These are phyloP conservation scores for Condylostylus longicornis DNA, from an alignment of 1,140 invertebrate species.

Conservation along the genomic window DNA sequence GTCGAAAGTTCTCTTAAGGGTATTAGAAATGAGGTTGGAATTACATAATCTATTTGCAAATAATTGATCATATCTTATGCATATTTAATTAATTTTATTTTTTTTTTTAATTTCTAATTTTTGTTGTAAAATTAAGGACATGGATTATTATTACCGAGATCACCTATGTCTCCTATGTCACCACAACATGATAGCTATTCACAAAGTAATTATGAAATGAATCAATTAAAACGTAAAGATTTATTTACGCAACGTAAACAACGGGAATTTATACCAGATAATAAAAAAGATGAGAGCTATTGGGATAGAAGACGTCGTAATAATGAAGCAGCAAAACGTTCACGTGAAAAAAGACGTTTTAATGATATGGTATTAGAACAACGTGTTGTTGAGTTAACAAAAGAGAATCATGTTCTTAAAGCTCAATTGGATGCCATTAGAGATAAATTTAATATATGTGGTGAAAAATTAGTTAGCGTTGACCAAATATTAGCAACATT, in stretches of 20 bases:
- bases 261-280: conserved; percentile 90
- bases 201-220: no score
- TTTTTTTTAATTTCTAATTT: no score
- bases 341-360: conserved; percentile 84
- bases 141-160: no score
- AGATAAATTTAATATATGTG: conserved; percentile 83
- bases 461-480: conserved; percentile 67
- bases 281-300: conserved; percentile 92
- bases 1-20: no score
- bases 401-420: conserved; percentile 86
- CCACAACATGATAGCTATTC: no score
- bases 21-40: no score
- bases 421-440: conserved; percentile 84
- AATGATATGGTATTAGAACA: conserved; percentile 95
- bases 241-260: conserved; percentile 66
- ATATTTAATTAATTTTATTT: no score
- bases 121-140: no score
- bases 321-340: conserved; percentile 90
- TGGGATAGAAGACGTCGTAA: conserved; percentile 90
- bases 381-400: conserved; percentile 81
- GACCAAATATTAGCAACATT: conserved; percentile 74
- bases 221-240: conserved; percentile 23
- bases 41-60: no score
- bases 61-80: no score
- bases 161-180: no score